Percentiles rank a stretch among this genome's conserved stretches.
These are phyloP conservation scores for Drosophila kuntzei DNA, from an alignment of 2,888 invertebrate genomes.

Conservation along the genomic window DNA sequence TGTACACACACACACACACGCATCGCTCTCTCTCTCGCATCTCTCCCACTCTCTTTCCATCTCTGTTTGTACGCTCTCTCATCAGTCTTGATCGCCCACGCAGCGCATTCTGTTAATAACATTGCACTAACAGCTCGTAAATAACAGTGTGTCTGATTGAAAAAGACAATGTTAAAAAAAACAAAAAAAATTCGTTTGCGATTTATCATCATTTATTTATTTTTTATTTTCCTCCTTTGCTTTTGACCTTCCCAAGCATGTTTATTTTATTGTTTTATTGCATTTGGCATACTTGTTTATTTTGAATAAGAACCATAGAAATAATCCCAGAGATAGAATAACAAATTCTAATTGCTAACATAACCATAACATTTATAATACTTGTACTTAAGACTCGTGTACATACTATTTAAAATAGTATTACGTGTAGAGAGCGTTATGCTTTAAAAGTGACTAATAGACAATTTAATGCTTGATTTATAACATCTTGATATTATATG, in stretches of 20 bases:
- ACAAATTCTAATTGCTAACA: conserved; percentile 33
- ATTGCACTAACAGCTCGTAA: conserved; percentile 72
- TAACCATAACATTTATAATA: conserved; percentile 29
- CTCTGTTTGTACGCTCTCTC: conserved; percentile 30
- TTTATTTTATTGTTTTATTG: conserved; percentile 36
- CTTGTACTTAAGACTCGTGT: conserved; percentile 13
- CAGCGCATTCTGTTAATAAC: conserved; percentile 63
- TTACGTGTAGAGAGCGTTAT: conserved; percentile 4
- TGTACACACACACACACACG: conserved; percentile 38
- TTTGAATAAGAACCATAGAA: conserved; percentile 24
- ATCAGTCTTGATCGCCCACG: conserved; percentile 10
- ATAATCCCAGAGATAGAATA: conserved; percentile 7
- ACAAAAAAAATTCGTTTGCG: conserved; percentile 15
- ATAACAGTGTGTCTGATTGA: conserved; percentile 41
- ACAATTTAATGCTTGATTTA: conserved; percentile 36
- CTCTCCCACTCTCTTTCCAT: conserved; percentile 5
- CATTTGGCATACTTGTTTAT: conserved; percentile 44
- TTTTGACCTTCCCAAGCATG: conserved; percentile 46
- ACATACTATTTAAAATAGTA: conserved; percentile 14
- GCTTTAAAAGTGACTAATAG: conserved; percentile 24
- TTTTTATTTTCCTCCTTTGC: conserved; percentile 19
- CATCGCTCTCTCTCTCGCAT: conserved; percentile 25
- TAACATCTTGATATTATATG: conserved; percentile 27
- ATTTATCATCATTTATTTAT: conserved; percentile 28
- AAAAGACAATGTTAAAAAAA: conserved; percentile 3